Conservation (phyloP, 2,797 vertebrate genomes). For the Spheniscus humboldti region DNA sequence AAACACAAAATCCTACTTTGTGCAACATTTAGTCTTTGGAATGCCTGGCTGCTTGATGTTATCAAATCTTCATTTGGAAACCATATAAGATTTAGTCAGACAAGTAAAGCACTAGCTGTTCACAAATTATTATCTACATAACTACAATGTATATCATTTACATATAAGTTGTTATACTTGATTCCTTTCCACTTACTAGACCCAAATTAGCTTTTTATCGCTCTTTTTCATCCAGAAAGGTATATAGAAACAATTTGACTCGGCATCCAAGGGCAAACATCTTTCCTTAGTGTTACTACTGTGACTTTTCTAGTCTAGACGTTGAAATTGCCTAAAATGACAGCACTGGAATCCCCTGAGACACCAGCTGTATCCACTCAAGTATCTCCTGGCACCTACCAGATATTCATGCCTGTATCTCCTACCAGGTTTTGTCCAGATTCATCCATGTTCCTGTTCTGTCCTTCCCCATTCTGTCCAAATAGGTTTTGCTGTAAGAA, state of each 20-base stretch:
- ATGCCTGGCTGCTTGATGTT: not conserved
- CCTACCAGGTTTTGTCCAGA: not conserved
- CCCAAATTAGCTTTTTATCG: not conserved
- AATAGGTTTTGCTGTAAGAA: not conserved
- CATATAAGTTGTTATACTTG: not conserved
- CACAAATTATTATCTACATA: not conserved
- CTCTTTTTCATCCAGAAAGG: not conserved
- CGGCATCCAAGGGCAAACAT: not conserved
- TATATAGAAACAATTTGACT: not conserved
- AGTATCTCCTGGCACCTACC: not conserved
- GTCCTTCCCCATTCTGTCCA: not conserved
- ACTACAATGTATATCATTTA: not conserved
- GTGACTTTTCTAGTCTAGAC: not conserved
- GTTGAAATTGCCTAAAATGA: not conserved
- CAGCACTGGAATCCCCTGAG: not conserved
- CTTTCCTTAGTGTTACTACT: not conserved
- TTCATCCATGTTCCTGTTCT: not conserved
- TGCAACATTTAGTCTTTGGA: not conserved
- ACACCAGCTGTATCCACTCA: not conserved
- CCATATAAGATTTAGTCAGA: not conserved
- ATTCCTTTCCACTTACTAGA: not conserved
- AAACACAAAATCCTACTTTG: not conserved
- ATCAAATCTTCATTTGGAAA: not conserved
- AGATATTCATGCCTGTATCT: not conserved
- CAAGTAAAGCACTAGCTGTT: not conserved